Base-by-base conservation (phyloP, 2,797 vertebrate genomes). In the Arrhamphus sclerolepis region DNA sequence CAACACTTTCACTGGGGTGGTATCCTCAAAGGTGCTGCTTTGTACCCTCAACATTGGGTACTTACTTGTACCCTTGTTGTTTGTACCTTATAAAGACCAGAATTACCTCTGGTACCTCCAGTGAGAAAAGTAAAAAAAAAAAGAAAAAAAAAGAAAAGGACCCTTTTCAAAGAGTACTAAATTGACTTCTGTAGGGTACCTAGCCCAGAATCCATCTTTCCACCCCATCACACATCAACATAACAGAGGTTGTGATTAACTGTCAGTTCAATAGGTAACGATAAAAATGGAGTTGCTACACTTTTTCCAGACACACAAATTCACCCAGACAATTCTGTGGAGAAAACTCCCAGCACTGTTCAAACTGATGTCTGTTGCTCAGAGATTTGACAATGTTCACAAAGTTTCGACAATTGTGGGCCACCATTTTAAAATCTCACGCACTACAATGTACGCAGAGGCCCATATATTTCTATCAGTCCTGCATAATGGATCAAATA, bases 311-410 rank as follows among this genome's bases (percentile, higher is more conserved):
- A 2, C n/a, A 41, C 40, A 29, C 47, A 29, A 49, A 49, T n/a
- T 49, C 24, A 28, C 24, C 17, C 16, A 49, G 24, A n/a, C n/a
- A 28, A 28, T 16, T 26, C 24, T 49, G 24, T 49, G 14, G 5
- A 7, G 26, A 50, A 50, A 50, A 31, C 17, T 50, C 48, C 48
- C 48, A 50, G n/a, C 48, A 50, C n/a, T 50, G 48, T 50, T 10
- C 34, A 13, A 31, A 18, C n/a, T 51, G 48, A 5, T 51, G 26
- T 34, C 48, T 31, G n/a, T 51, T 34, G 48, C 29, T 51, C n/a
- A 51, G 48, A 34, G 48, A 20, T 51, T 7, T 34, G 19, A 28
- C 28, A 13, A 50, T 50, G n/a, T 50, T 50, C 16, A 50, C 26
- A 50, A 50, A 50, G n/a, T 51, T 34, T 51, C 29, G 18, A 10